These are phyloP conservation scores for Hypomesus transpacificus DNA, from an alignment of 2,113 vertebrate genomes.

Conservation along the genomic window DNA sequence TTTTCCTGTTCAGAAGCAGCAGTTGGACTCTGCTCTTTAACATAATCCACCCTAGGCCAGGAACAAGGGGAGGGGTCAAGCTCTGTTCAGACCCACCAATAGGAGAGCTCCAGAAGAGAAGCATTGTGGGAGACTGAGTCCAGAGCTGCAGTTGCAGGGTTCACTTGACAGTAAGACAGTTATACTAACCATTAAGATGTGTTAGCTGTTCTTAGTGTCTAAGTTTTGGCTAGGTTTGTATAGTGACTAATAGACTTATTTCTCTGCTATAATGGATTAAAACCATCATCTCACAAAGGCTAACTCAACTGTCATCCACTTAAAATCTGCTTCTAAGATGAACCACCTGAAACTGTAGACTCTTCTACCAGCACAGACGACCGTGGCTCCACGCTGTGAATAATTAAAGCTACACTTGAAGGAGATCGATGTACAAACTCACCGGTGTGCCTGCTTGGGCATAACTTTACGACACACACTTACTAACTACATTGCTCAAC, in stretches of 20 bases:
- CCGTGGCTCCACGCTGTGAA: conserved; percentile 12
- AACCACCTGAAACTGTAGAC: conserved; percentile 20
- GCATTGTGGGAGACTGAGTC: background rate
- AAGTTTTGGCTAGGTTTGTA: no score
- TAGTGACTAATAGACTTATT: no score
- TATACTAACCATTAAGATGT: no score
- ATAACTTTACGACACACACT: background rate
- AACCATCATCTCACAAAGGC: background rate
- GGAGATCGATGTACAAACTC: conserved; percentile 22
- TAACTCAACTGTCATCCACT: background rate
- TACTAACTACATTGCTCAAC: background rate
- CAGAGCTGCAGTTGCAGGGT: background rate
- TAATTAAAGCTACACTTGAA: conserved; percentile 45
- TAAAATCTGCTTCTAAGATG: background rate
- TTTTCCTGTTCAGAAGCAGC: conserved; percentile 26
- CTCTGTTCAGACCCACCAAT: conserved; percentile 19
- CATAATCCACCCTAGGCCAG: conserved; percentile 4
- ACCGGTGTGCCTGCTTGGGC: conserved; percentile 6
- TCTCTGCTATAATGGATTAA: no score
- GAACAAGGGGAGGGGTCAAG: background rate
- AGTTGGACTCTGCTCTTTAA: conserved; percentile 35
- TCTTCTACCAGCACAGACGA: background rate
- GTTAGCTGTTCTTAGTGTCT: no score
- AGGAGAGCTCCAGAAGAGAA: background rate
- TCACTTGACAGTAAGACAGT: background rate